Evolutionary conservation across 53 echinoderm and acorn worm species (phyloP), one percentile per base, ranked within the genome.

Genomic region (Paelopatides confundens): DNA sequence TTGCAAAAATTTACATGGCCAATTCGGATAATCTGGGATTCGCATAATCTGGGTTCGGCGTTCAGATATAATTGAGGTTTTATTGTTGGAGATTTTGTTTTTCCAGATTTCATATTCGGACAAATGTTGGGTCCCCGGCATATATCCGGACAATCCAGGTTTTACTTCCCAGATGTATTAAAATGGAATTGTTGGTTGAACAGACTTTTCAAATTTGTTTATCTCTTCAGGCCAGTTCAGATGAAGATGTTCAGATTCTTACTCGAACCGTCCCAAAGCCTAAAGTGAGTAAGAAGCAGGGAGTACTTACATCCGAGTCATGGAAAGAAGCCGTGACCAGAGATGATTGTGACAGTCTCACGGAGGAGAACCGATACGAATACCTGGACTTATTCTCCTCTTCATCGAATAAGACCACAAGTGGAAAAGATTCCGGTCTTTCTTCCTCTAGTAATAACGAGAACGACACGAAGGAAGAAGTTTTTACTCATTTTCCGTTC

Each of bases 201-300:
- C 43, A 43, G 43, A 43, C 12, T 43, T 43, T 43, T 12, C 43
- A 43, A 3, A 54, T 82, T 88, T 85, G n/a, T n/a, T n/a, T n/a
- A n/a, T 10, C 48, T 32, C 29, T 83, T 4, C 68, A 99, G 99
- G 94, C 89, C n/a, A 99, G 99, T 65, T 99, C 99, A 15, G 99
- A 99, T 88, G 99, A 99, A 85, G 99, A 99, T 76, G 70, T 96
- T 2, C 88, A 90, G 35, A 91, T 99, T 69, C 94, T 99, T 35
- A 99, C 63, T 9, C 38, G 84, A 74, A 67, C 93, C 87, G 32
- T 90, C 93, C 35, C 39, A 90, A 68, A 95, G 81, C 58, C 77
- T 85, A 26, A 90, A 91, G 15, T 77, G 50, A 9, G 53, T 69
- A 17, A 90, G 92, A 48, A 50, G 62, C 18, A 91, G 27, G 38